A percentile compares a stretch with the other conserved stretches of the same genome.
Conservation (phyloP, 2,113 vertebrate genomes). For the Prunella himalayana region DNA sequence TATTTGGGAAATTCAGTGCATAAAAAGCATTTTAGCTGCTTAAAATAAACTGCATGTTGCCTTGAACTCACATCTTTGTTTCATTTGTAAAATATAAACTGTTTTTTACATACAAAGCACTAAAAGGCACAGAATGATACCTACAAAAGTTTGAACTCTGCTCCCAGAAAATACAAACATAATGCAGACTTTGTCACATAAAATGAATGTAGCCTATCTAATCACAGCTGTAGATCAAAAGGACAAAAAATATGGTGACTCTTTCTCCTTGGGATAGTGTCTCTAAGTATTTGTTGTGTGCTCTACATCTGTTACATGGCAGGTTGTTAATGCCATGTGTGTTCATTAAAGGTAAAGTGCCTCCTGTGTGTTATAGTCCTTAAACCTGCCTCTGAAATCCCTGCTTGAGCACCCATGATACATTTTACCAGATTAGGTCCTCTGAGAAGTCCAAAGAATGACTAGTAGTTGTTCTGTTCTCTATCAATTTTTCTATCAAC, state of each 20-base stretch:
- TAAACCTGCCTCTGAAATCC: constrained; percentile 3
- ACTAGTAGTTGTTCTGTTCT: neutral
- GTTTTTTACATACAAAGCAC: neutral
- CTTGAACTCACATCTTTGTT: neutral
- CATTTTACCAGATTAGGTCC: neutral
- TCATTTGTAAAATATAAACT: neutral
- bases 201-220: neutral
- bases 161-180: neutral
- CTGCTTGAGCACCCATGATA: neutral
- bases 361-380: neutral
- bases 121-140: neutral
- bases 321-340: constrained; percentile 15
- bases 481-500: neutral
- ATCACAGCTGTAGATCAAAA: constrained; percentile 27
- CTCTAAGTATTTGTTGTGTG: neutral
- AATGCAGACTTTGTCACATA: neutral
- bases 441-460: neutral
- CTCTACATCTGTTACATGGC: constrained; percentile 26
- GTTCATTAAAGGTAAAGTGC: constrained; percentile 21
- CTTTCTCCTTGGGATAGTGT: neutral
- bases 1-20: neutral
- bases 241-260: neutral
- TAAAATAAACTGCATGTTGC: neutral
- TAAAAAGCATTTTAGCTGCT: neutral
- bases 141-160: neutral